Evolutionary conservation across 2,797 vertebrate genomes (phyloP).

Genomic region (Acropternis orthonyx): DNA sequence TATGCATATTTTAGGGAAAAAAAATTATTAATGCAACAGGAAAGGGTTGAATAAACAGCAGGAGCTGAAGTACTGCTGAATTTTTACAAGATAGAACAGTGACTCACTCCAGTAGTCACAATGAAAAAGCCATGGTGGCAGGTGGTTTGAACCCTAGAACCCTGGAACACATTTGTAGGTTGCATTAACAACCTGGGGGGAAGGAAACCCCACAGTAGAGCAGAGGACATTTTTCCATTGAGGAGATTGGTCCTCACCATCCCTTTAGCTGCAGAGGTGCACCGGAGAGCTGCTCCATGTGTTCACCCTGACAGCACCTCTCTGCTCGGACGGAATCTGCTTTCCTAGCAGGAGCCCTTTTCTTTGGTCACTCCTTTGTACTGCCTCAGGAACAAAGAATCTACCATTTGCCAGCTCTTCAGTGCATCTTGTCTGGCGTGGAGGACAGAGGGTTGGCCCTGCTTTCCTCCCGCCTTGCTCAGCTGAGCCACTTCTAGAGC

Average conservation of each 20-base stretch:
- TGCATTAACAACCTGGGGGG: not conserved
- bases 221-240: not conserved
- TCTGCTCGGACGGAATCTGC: not conserved
- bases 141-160: not conserved
- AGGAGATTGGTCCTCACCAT: not conserved
- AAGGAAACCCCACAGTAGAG: not conserved
- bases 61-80: not conserved
- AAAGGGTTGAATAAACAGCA: conserved; percentile 1
- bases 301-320: not conserved
- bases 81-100: not conserved
- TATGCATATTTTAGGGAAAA: conserved; percentile 22
- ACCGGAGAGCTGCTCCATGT: not conserved
- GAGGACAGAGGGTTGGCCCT: not conserved
- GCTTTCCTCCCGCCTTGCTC: not conserved
- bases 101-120: not conserved
- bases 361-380: not conserved
- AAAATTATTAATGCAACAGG: not conserved
- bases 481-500: not conserved
- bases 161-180: not conserved
- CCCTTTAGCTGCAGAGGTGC: not conserved
- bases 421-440: not conserved
- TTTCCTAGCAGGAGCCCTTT: not conserved
- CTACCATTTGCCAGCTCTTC: not conserved
- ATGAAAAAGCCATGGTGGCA: not conserved
- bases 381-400: not conserved